A percentile compares a stretch with the other conserved stretches of the same genome.
Evolutionary conservation across 30 jellyfish, hydroid and myxozoan genomes (phyloP).

Genomic region (Cassiopea xamachana): DNA sequence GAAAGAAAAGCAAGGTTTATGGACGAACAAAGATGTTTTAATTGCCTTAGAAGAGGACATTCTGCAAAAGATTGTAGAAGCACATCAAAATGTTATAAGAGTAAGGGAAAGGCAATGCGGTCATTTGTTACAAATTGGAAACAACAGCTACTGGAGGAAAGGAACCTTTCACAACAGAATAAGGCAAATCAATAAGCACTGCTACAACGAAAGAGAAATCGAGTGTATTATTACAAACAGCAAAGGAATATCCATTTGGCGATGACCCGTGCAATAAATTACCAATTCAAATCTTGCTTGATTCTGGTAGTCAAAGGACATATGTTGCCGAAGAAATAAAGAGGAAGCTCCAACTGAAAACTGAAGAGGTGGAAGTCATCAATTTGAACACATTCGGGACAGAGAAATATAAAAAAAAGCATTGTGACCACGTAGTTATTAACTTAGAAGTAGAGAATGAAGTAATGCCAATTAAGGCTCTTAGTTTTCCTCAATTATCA

Average conservation of each 20-base stretch:
- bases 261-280: slow-evolving; percentile 32
- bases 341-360: slow-evolving; percentile 30
- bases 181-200: not conserved
- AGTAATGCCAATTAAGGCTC: slow-evolving; percentile 29
- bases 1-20: not conserved
- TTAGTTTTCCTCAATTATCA: slow-evolving; percentile 27
- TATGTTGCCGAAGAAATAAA: slow-evolving; percentile 40
- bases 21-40: slow-evolving; percentile 34
- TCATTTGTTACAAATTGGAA: too few relatives aligned
- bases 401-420: slow-evolving; percentile 15
- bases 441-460: slow-evolving; percentile 43
- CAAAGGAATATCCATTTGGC: slow-evolving; percentile 47
- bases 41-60: slow-evolving; percentile 18
- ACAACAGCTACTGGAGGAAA: slow-evolving; percentile 22
- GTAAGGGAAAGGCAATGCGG: slow-evolving; percentile 26
- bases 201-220: slow-evolving; percentile 60
- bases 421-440: slow-evolving; percentile 18
- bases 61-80: slow-evolving; percentile 6
- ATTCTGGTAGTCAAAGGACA: slow-evolving; percentile 58
- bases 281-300: slow-evolving; percentile 31
- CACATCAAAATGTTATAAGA: slow-evolving; percentile 28
- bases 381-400: slow-evolving; percentile 49
- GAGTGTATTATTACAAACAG: slow-evolving; percentile 59
- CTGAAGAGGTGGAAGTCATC: slow-evolving; percentile 14
- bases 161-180: not conserved